Conservation (phyloP, 2,888 invertebrate genomes). For the Drosophila nr. fundita region DNA sequence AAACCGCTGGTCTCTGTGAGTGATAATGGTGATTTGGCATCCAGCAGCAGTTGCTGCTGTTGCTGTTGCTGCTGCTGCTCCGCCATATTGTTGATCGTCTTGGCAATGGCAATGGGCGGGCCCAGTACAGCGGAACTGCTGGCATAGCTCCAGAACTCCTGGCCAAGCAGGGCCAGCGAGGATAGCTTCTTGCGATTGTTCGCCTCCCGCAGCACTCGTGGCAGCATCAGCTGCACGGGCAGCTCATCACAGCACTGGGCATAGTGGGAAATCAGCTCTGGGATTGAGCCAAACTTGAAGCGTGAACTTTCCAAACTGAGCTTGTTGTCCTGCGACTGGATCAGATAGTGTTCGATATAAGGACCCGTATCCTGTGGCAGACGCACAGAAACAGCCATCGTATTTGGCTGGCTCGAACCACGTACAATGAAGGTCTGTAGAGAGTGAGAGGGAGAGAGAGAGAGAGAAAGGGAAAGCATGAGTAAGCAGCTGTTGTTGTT, state of each 20-base stretch:
- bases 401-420: constrained; percentile 96
- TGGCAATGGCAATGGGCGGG: constrained; percentile 37
- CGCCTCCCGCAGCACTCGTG: constrained; percentile 93
- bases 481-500: constrained; percentile 28
- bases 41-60: constrained; percentile 67
- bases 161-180: constrained; percentile 95
- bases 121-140: constrained; percentile 75
- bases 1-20: constrained; percentile 85
- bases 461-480: background rate
- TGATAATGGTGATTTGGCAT: constrained; percentile 84
- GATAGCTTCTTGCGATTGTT: constrained; percentile 95
- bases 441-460: constrained; percentile 74
- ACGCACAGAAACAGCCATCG: constrained; percentile 97
- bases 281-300: constrained; percentile 96
- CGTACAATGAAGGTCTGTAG: constrained; percentile 96
- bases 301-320: constrained; percentile 96
- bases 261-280: constrained; percentile 96
- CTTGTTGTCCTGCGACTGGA: constrained; percentile 92
- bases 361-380: constrained; percentile 94
- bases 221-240: constrained; percentile 94
- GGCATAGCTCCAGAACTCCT: constrained; percentile 93
- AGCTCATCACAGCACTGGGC: constrained; percentile 97
- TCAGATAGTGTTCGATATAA: constrained; percentile 98
- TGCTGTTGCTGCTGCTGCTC: constrained; percentile 55
- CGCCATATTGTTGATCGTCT: constrained; percentile 4